phyloP scores from a whole-genome alignment of 2,797 vertebrate genomes.

The Eupleurogrammus muticus region DNA sequence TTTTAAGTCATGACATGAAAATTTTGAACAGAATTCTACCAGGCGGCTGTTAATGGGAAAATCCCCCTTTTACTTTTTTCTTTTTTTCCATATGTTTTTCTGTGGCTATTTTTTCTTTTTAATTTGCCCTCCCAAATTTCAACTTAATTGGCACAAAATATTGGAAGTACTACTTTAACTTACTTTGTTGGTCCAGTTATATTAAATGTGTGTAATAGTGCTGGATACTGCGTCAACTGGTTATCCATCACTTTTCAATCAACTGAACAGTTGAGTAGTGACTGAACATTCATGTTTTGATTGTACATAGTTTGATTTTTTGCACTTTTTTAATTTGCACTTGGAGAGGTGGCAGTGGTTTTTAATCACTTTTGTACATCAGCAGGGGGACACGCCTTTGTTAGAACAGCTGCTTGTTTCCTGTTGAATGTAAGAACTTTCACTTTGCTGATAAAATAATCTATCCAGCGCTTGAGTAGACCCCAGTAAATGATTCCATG shows the following conservation, averaged over 20 bases:
- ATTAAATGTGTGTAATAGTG: slow-evolving; percentile 69
- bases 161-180: slow-evolving; percentile 76
- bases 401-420: slow-evolving; percentile 83
- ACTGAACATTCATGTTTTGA: slow-evolving; percentile 84
- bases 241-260: slow-evolving; percentile 73
- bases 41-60: slow-evolving; percentile 93
- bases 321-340: slow-evolving; percentile 99
- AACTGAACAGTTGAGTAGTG: slow-evolving; percentile 82
- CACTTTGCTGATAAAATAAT: slow-evolving; percentile 87
- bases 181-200: slow-evolving; percentile 76
- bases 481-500: slow-evolving; percentile 76
- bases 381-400: slow-evolving; percentile 86
- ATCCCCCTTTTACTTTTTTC: slow-evolving; percentile 84
- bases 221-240: slow-evolving; percentile 76
- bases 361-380: slow-evolving; percentile 98
- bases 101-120: slow-evolving; percentile 85
- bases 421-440: slow-evolving; percentile 88
- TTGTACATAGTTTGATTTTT: slow-evolving; percentile 94
- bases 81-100: slow-evolving; percentile 82
- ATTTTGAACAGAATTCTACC: slow-evolving; percentile 91
- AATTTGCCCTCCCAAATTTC: slow-evolving; percentile 83
- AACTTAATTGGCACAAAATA: slow-evolving; percentile 78
- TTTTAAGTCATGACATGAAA: slow-evolving; percentile 98
- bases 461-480: slow-evolving; percentile 91
- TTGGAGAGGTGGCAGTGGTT: slow-evolving; percentile 94